Base-by-base conservation (phyloP, 1,140 invertebrate genomes). In the Ephestia elutella region DNA sequence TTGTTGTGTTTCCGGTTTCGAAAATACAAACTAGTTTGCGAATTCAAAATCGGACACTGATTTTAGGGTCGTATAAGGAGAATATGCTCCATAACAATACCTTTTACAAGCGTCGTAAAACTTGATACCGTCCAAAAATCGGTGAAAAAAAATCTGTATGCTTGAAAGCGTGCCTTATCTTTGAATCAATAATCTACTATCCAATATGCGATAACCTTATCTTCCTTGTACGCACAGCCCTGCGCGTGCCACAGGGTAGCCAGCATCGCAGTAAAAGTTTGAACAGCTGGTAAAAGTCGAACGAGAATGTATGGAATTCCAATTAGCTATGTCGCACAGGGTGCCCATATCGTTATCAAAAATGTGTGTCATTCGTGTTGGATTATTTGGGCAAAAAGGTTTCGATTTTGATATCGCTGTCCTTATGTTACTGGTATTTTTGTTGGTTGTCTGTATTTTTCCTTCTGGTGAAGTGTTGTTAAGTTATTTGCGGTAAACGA, bases 151-250 rank as follows among this genome's bases (percentile, higher is more conserved):
- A 83, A 80, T 79, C 79, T 70, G 74, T 70, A 48, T 49, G 72
- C 64, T 63, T 49, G 71, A 80, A 78, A 81, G 67, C 68, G 53
- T 54, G 58, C 18, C 44, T 78, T 84, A 84, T 84, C 81, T 75
- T 60, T 54, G 60, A 78, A 84, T 84, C 81, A 84, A 84, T 84
- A 84, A 80, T 73, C 68, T 73, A 65, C 71, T 71, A 65, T 68
- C 73, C 70, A 75, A 80, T 82, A 76, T 71, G 57, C 51, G 19
- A 55, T 78, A 82, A 78, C 55, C 63, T 57, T 81, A 84, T 84
- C 79, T 62, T 4, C 11, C 2, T 17, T 44, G 38, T 44, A 44
- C 38, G 15, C 38, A 15, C 30, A 54, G 56, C 57, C 68, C 61
- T 66, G 66, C 62, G 63, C 63, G 63, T 59, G 54, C 54, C 66